Evolutionary conservation across 1,140 invertebrate species (phyloP).

Genomic region (Bradynema listronoti): DNA sequence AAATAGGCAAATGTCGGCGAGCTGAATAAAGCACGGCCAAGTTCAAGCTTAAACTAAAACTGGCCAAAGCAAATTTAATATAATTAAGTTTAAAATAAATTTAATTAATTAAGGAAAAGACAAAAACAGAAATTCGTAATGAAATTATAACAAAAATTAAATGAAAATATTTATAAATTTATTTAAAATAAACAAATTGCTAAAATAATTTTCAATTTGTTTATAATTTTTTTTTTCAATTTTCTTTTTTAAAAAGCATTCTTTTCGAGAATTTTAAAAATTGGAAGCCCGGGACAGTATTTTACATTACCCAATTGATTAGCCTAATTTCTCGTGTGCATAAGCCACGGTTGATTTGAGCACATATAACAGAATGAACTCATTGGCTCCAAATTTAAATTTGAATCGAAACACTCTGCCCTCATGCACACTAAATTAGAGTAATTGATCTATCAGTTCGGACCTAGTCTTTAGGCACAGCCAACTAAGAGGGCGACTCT

Average conservation of each 20-base stretch:
- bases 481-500: slow-evolving; percentile 24
- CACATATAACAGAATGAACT: background rate
- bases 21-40: no score
- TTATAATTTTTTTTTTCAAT: background rate
- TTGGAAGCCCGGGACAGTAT: background rate
- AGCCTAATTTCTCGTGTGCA: background rate
- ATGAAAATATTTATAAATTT: background rate
- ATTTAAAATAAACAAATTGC: background rate
- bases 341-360: background rate
- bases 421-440: background rate
- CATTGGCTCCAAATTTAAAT: background rate
- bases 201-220: background rate
- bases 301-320: background rate
- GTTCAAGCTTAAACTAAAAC: no score
- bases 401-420: background rate
- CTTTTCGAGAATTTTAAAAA: background rate
- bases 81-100: background rate
- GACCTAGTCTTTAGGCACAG: slow-evolving; percentile 16
- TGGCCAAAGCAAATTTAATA: background rate
- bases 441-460: background rate
- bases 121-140: no score
- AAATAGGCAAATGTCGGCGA: no score
- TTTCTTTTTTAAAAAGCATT: background rate
- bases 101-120: background rate
- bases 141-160: background rate